Percentiles rank a stretch among this genome's conserved stretches.
phyloP scores from a whole-genome alignment of 2,113 vertebrate genomes.

The Elgaria multicarinata region DNA sequence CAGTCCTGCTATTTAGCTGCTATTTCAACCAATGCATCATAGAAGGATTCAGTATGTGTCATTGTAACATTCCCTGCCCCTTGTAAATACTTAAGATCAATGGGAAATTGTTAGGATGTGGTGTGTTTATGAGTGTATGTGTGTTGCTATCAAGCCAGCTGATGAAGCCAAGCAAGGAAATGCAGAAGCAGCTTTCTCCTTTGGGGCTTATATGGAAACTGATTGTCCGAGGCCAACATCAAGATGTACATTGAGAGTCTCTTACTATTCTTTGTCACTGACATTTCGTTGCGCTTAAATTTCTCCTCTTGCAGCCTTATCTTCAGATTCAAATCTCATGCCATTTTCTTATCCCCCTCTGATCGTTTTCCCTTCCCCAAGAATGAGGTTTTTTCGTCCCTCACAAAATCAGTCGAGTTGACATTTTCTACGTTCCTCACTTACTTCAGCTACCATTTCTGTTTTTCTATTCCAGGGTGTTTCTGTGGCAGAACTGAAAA shows the following conservation, averaged over 20 bases:
- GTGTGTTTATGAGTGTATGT: no score
- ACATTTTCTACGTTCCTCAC: neutral
- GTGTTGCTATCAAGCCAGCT: neutral
- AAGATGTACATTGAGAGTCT: neutral
- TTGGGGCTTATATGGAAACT: neutral
- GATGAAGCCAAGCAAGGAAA: neutral
- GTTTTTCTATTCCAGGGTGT: neutral
- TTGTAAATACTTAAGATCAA: neutral
- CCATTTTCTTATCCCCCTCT: constrained; percentile 4
- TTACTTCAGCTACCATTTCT: neutral
- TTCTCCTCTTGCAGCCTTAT: neutral
- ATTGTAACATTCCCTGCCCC: neutral
- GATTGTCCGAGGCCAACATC: neutral
- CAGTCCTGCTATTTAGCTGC: neutral
- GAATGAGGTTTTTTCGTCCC: neutral
- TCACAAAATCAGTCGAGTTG: neutral
- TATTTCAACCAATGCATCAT: neutral
- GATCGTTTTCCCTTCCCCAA: neutral
- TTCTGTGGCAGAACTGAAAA: no score
- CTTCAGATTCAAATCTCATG: constrained; percentile 18
- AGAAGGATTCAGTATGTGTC: neutral
- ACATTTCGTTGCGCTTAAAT: constrained; percentile 8
- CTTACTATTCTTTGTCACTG: neutral
- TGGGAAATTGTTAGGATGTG: neutral
- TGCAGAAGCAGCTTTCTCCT: neutral